Evolutionary conservation across 2,888 invertebrate species (phyloP).

Genomic region (Drosophila atripex): DNA sequence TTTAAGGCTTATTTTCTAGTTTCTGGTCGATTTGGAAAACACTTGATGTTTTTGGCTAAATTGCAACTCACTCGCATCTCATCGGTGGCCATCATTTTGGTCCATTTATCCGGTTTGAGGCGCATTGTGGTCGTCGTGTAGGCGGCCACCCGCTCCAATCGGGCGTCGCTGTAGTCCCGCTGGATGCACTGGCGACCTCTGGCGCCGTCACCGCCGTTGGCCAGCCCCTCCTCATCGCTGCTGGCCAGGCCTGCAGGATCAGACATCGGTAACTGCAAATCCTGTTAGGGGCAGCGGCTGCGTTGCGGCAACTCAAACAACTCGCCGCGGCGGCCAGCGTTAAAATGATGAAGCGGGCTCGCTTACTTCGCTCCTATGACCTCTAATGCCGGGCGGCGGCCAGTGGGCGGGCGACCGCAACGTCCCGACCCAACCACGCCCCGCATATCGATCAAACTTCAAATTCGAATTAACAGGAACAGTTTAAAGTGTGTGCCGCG

Average conservation of each 20-base stretch:
- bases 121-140: constrained; percentile 90
- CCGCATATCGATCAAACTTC: constrained; percentile 83
- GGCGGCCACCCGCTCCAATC: constrained; percentile 91
- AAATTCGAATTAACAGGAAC: constrained; percentile 76
- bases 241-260: constrained; percentile 60
- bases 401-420: constrained; percentile 38
- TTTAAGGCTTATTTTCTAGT: not conserved
- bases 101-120: constrained; percentile 94
- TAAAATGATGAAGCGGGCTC: constrained; percentile 59
- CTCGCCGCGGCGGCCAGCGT: constrained; percentile 56
- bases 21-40: not conserved
- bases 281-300: constrained; percentile 28
- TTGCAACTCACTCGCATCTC: constrained; percentile 87
- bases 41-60: not conserved
- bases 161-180: constrained; percentile 85
- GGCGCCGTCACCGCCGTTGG: constrained; percentile 13
- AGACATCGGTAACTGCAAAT: constrained; percentile 31
- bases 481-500: constrained; percentile 72
- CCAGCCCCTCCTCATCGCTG: constrained; percentile 65
- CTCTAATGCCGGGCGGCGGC: constrained; percentile 64
- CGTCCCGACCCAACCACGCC: constrained; percentile 42
- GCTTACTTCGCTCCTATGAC: constrained; percentile 56
- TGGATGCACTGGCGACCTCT: constrained; percentile 36
- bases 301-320: constrained; percentile 63
- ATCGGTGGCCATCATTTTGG: constrained; percentile 90